Percentiles rank a stretch among this genome's conserved stretches.
These are phyloP conservation scores for Dasysyrphus albostriatus DNA, from an alignment of 2,888 invertebrate species.

Conservation along the genomic window DNA sequence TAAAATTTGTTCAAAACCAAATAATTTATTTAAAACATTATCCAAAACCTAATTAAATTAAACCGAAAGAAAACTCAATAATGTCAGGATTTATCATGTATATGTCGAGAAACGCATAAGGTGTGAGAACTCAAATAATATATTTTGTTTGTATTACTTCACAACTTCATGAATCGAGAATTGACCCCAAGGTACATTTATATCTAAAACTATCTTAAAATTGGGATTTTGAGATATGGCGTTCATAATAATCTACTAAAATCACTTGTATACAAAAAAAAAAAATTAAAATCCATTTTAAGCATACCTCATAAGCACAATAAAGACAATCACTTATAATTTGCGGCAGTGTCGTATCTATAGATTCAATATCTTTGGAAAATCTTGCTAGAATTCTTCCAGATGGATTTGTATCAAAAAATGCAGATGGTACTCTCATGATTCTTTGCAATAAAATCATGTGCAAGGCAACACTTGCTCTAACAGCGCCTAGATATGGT, in stretches of 20 bases:
- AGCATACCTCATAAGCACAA: slow-evolving; percentile 86
- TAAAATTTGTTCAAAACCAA: too few species aligned
- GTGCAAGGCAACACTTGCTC: slow-evolving; percentile 82
- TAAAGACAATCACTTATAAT: slow-evolving; percentile 85
- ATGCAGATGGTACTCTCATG: slow-evolving; percentile 84
- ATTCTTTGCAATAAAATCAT: slow-evolving; percentile 84
- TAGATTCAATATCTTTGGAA: slow-evolving; percentile 84
- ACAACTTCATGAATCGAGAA: too few species aligned
- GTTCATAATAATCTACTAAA: background rate
- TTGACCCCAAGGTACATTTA: too few species aligned
- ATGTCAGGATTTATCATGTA: too few species aligned
- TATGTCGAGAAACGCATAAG: too few species aligned
- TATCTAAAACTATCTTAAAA: too few species aligned
- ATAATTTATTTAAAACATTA: too few species aligned
- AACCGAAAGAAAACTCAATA: too few species aligned
- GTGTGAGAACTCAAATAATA: too few species aligned
- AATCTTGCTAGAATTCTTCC: slow-evolving; percentile 87
- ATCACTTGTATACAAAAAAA: background rate
- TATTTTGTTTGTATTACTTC: too few species aligned
- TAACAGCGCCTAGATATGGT: slow-evolving; percentile 86
- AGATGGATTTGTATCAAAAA: slow-evolving; percentile 87
- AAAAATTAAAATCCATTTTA: background rate
- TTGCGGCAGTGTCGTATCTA: slow-evolving; percentile 83
- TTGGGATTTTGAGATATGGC: too few species aligned
- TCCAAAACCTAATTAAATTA: too few species aligned